Base-by-base conservation (phyloP, 2,113 vertebrate genomes). In the Ploceus nigricollis region DNA sequence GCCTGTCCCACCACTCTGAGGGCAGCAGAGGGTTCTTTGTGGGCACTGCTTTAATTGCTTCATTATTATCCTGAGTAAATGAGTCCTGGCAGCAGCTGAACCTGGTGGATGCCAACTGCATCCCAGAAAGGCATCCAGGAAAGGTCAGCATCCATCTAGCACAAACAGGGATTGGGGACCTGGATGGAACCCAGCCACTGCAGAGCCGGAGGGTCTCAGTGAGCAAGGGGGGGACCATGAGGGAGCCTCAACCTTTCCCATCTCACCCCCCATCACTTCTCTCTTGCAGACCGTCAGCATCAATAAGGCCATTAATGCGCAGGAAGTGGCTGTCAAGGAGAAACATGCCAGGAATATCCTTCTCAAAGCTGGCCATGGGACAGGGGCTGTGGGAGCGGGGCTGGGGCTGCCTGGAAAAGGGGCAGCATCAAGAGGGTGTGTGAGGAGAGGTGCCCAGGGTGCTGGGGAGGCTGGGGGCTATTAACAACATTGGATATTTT, bases 281-380 rank as follows among this genome's bases (percentile, higher is more conserved):
- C 87, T 97, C 97, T 98, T 98, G 89, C 98, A 99, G 99, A 98
- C 99, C 11, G 99, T 99, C 98, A 99, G 99, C 98, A 99, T 99
- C 99, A 99, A 99, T 98, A 99, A 99, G 98, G 99, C 99, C 94
- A 99, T 99, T 98, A 99, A 99, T 96, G 98, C 99, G 7, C 99
- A 99, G 98, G 99, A 99, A 98, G 99, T 99, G 45, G 99, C 99
- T 71, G 99, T 99, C 97, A 99, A 99, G 98, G 99, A 99, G 97
- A 99, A 99, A 95, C 99, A 99, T 37, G 99, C 99, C 98, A 99
- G 99, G 98, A 99, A 99, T 99, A 99, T 99, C 99, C 99, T 99
- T 97, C 98, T 85, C 70, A 70, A 79, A 88, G 73, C 10, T 94
- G 97, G 58, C 91, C 1, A 6, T 66, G 87, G 95, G 83, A 82